phyloP scores from a whole-genome alignment of 2,113 vertebrate species.

The Galeopterus variegatus region DNA sequence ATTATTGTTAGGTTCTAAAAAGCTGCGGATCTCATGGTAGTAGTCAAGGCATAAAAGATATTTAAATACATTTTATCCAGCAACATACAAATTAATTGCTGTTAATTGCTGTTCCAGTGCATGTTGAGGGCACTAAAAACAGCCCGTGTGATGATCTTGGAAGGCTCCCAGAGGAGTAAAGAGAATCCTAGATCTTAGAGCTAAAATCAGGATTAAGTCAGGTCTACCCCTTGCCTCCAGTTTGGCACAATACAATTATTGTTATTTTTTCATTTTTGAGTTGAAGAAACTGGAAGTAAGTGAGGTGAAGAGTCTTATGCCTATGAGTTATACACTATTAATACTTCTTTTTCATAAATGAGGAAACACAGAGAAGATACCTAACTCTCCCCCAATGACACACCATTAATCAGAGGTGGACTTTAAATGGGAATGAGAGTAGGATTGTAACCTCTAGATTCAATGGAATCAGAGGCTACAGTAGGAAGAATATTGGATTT shows the following conservation, averaged over 20 bases:
- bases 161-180: not conserved
- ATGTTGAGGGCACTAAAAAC: not conserved
- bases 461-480: not conserved
- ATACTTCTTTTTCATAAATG: not conserved
- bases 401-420: not conserved
- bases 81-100: not conserved
- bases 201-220: not conserved
- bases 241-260: not conserved
- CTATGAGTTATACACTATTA: not conserved
- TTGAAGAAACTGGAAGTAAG: not conserved
- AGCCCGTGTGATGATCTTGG: not conserved
- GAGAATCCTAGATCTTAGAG: not conserved
- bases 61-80: not conserved
- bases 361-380: not conserved
- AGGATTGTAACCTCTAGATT: not conserved
- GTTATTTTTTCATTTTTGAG: constrained; percentile 58
- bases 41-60: not conserved
- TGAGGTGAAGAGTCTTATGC: not conserved
- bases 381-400: not conserved
- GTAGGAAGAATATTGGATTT: constrained; percentile 5
- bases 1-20: not conserved
- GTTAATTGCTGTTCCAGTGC: not conserved
- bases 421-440: not conserved
- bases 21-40: not conserved
- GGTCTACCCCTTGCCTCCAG: not conserved